Percentiles rank a stretch among this genome's conserved stretches.
Evolutionary conservation across 1,140 invertebrate species (phyloP).

Genomic region (Himalopsyche phryganea): DNA sequence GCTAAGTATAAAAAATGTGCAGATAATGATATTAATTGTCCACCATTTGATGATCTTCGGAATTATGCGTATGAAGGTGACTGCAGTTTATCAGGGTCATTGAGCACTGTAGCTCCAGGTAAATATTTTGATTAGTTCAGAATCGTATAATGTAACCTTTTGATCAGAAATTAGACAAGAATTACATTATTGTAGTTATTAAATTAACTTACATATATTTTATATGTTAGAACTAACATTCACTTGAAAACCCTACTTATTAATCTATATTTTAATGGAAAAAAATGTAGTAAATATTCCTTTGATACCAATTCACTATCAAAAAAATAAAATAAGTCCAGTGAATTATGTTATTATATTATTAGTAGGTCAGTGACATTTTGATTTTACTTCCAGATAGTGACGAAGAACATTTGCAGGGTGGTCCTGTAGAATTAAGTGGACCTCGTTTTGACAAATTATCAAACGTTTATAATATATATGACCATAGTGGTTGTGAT

Average conservation of each 20-base stretch:
- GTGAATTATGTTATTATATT: background rate
- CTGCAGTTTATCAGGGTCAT: conserved; percentile 92
- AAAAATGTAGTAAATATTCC: no score
- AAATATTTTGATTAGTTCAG: background rate
- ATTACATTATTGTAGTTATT: no score
- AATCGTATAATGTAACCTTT: no score
- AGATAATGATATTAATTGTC: conserved; percentile 90
- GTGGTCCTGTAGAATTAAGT: conserved; percentile 14
- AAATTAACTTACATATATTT: no score
- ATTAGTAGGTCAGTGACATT: no score
- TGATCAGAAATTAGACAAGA: no score
- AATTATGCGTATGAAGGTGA: conserved; percentile 98
- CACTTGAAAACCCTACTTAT: background rate
- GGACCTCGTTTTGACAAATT: conserved; percentile 18
- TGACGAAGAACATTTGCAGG: conserved; percentile 19
- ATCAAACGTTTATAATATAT: conserved; percentile 17
- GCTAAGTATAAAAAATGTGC: conserved; percentile 91
- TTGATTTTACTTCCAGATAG: conserved; percentile 19
- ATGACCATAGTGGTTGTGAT: conserved; percentile 4
- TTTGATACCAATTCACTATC: no score
- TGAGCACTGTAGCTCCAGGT: conserved; percentile 56
- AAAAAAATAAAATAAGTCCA: no score
- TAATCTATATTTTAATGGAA: no score
- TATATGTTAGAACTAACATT: background rate
- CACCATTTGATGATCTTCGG: conserved; percentile 92